phyloP scores from a whole-genome alignment of 2,888 invertebrate genomes.

The Lathronympha strigana region DNA sequence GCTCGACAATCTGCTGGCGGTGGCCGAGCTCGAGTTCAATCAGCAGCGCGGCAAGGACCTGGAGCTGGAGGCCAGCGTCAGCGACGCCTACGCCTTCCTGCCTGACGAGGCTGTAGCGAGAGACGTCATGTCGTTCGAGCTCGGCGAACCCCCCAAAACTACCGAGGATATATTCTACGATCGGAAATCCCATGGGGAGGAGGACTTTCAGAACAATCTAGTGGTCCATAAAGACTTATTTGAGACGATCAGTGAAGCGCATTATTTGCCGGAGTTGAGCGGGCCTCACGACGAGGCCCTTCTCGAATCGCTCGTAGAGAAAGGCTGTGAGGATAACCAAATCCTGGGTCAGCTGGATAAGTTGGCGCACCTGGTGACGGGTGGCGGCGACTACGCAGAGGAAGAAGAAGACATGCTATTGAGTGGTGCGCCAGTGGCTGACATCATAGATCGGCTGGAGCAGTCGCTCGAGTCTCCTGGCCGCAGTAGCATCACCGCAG shows the following conservation, averaged over 20 bases:
- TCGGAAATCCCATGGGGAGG: slow-evolving; percentile 57
- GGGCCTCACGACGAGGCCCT: slow-evolving; percentile 81
- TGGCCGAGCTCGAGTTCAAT: slow-evolving; percentile 86
- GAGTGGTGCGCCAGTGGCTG: slow-evolving; percentile 78
- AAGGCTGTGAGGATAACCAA: slow-evolving; percentile 86
- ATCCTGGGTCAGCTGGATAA: slow-evolving; percentile 77
- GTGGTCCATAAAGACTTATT: slow-evolving; percentile 76
- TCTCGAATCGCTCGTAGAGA: slow-evolving; percentile 85
- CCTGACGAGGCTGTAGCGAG: slow-evolving; percentile 69
- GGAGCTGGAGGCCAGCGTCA: slow-evolving; percentile 60
- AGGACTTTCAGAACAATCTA: slow-evolving; percentile 64
- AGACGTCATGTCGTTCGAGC: slow-evolving; percentile 75
- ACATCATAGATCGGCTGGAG: slow-evolving; percentile 86
- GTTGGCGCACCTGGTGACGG: slow-evolving; percentile 70
- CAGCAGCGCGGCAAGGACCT: slow-evolving; percentile 79
- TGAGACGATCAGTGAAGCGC: slow-evolving; percentile 78
- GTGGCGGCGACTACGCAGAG: slow-evolving; percentile 73
- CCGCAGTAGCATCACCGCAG: slow-evolving; percentile 73
- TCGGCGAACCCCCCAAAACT: slow-evolving; percentile 64
- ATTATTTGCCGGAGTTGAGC: slow-evolving; percentile 75
- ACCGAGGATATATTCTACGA: slow-evolving; percentile 70
- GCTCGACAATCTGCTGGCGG: slow-evolving; percentile 86
- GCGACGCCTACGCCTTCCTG: slow-evolving; percentile 62
- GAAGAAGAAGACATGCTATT: slow-evolving; percentile 79
- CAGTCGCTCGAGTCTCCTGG: slow-evolving; percentile 84